Base-by-base conservation (phyloP, 2,888 invertebrate species). In the Sarcophaga carnaria region DNA sequence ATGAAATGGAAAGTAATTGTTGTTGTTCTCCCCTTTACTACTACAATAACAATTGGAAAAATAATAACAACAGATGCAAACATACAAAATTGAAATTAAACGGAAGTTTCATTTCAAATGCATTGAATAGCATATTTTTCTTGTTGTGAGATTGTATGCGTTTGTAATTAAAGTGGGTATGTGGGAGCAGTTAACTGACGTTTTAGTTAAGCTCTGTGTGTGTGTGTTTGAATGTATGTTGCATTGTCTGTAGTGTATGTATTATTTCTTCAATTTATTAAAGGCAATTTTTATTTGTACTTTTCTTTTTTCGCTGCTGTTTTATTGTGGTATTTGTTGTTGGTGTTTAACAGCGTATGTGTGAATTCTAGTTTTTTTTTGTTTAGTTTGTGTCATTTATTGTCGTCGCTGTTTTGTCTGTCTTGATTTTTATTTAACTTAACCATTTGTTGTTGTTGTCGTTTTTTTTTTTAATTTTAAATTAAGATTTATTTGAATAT, bases 131-230 rank as follows among this genome's bases (percentile, higher is more conserved):
- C 37, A 37, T 54, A 14, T 54, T 54, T 12, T 54, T 54, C 54
- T 54, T 12, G 12, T 54, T 54, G 2, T 14, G 4, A 10, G 62
- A 70, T 37, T 37, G 25, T 10, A 20, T 47, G 62, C 45, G 72
- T 62, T 66, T 71, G 66, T 54, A 64, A 63, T 70, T 81, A 70
- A 76, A 88, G 80, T 88, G 83, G 83, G 85, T 86, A 84, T 84
- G 86, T 80, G 74, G 70, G 79, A 72, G 64, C 74, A 72, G 76
- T 69, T 74, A 72, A 64, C 20, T 75, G 47, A n/a, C 14, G 71
- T 37, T 80, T 69, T 59, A 37, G 49, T 37, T 49, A 62, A 66
- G 59, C 45, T 72, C 22, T 49, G 20, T 66, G 45, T 71, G 17
- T 54, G 12, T 63, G 54, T 74, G 14, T 77, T 27, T 37, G 54